Base-by-base conservation (phyloP, 2,797 vertebrate genomes). In the Sebastes minor region DNA sequence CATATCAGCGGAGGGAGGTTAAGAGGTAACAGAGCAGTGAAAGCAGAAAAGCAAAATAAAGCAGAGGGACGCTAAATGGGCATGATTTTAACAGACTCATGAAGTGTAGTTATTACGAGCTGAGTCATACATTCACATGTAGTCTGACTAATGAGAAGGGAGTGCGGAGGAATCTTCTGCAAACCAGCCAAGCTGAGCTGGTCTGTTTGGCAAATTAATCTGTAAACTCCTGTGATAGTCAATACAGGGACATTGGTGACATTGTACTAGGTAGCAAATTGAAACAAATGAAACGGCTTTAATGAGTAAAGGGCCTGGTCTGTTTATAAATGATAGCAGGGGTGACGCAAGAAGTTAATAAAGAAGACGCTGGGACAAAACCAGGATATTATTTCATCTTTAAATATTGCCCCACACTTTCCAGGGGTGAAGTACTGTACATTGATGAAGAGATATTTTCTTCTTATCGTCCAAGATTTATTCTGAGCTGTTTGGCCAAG, bases 371-470 rank as follows among this genome's bases (percentile, higher is more conserved):
- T 11, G 35, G 52, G 52, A 87, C 69, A 64, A 76, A 88, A 81
- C 7, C 60, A 32, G 61, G 71, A 75, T 69, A 82, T 87, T 68
- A 77, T 87, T 86, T 78, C 60, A 82, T 78, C 73, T 30, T 77
- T 73, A 78, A 82, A 83, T 60, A 63, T 81, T 84, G 78, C 56
- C 63, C 69, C 72, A 53, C 38, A 59, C 66, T 64, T 81, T 78
- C 22, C 68, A 75, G 56, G 61, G 67, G 55, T 82, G 70, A 89
- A 77, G 80, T 77, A 64, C 80, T 85, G 66, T 76, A 77, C 88
- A 85, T 60, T 85, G 86, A 92, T 87, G 80, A 91, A 89, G 84
- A 91, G 81, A 86, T 84, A 79, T 92, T 90, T 88, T 82, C 72
- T 79, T 89, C 74, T 90, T 88, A 85, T 89, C 72, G 28, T 85